Percentiles rank a stretch among this genome's conserved stretches.
Evolutionary conservation across 2,797 vertebrate genomes (phyloP).

Genomic region (Phoebastria nigripes): DNA sequence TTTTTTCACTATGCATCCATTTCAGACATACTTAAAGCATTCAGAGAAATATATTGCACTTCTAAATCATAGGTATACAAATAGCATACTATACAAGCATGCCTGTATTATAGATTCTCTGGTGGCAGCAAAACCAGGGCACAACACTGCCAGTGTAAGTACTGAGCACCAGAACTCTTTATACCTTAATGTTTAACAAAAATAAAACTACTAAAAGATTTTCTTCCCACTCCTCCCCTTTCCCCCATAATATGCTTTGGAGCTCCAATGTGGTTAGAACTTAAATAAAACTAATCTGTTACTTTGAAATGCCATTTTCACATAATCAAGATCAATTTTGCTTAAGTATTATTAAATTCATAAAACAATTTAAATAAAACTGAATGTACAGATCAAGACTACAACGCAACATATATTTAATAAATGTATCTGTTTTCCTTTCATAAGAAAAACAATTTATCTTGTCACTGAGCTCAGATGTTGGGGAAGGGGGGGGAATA

Average conservation of each 20-base stretch:
- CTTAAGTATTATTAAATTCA: neutral
- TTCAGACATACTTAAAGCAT: neutral
- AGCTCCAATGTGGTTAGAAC: slow-evolving; percentile 67
- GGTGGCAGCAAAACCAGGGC: neutral
- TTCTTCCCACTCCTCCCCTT: slow-evolving; percentile 63
- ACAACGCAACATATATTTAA: neutral
- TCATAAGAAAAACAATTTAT: slow-evolving; percentile 3
- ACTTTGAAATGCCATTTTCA: slow-evolving; percentile 22
- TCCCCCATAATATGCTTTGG: slow-evolving; percentile 71
- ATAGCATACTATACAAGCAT: neutral
- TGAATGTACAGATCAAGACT: slow-evolving; percentile 1
- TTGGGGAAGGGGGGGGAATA: slow-evolving; percentile 56
- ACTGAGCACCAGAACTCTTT: neutral
- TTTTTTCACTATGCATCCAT: neutral
- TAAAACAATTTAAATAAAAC: neutral
- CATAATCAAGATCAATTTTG: neutral
- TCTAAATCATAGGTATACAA: neutral
- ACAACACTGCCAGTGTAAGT: neutral
- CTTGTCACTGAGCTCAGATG: slow-evolving; percentile 54
- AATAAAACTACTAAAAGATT: neutral
- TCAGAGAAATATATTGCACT: neutral
- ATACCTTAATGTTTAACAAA: neutral
- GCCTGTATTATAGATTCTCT: neutral
- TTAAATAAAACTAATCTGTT: slow-evolving; percentile 33
- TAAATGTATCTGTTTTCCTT: neutral